Evolutionary conservation across 2,113 vertebrate species (phyloP), one percentile per base, ranked within the genome.

Genomic region (Barnardius zonarius): DNA sequence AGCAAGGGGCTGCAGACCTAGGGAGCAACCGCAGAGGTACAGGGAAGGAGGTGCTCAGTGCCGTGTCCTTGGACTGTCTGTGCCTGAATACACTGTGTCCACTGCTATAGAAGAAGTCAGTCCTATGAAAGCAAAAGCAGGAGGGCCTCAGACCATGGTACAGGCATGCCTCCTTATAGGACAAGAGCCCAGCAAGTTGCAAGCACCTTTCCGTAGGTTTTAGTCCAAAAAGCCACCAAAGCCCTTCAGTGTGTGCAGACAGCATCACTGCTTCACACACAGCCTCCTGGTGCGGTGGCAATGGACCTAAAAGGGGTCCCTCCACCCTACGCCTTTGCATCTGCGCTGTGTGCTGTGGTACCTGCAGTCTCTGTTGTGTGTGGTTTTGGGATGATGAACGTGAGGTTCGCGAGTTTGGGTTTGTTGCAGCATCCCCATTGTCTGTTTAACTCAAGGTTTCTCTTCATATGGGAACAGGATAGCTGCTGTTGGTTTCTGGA

Each of bases 111-210:
- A 72, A 57, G 28, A 30, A 27, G 25, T 70, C 69, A 93, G 10
- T 35, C 20, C 19, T 48, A 8, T 69, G 67, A 64, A 86, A 80
- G 19, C 30, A 39, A 66, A 64, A 54, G 10, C 46, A 44, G 4
- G 8, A 7, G 11, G 5, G 9, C 52, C 55, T 85, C 75, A 61
- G 52, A 9, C 22, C 27, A 10, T 63, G 61, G 5, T 66, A 11
- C 15, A 35, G 43, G 7, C 5, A 0, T 39, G 13, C 1, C 1
- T 81, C 14, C 13, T 67, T 1, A 2, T 0, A 61, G 48, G 48
- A 41, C 62, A 83, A 17, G 61, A 54, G 51, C 48, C 30, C 33
- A 76, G 64, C 43, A 80, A 72, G 23, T 25, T 84, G 14, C 6
- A 25, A 64, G 79, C 54, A 69, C 7, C 10, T 88, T 86, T 76